Evolutionary conservation across 92 coral and sea anemone species (phyloP).

Genomic region (Hydrozoanthus gracilis): DNA sequence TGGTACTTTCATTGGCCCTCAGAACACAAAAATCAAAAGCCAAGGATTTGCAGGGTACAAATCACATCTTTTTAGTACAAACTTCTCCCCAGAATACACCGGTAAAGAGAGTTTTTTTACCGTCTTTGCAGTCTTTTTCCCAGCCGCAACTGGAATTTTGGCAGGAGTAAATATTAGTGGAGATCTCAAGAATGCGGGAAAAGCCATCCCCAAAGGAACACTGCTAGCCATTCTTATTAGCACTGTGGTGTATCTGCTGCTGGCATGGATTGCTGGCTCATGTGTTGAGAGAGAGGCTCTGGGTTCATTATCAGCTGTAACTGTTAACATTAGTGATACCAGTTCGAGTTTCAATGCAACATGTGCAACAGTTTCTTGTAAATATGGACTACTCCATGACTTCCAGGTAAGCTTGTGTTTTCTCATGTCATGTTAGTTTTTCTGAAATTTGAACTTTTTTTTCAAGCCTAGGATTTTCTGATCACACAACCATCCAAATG

Average conservation of each 20-base stretch:
- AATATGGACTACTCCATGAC: conserved; percentile 83
- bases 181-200: conserved; percentile 83
- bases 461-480: too few species aligned
- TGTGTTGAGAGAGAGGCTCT: conserved; percentile 81
- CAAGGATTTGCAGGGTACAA: conserved; percentile 84
- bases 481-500: too few species aligned
- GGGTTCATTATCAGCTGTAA: conserved; percentile 69
- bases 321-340: conserved; percentile 51
- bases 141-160: conserved; percentile 97
- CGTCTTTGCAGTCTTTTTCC: conserved; percentile 97
- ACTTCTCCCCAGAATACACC: conserved; percentile 72
- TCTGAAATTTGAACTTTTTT: too few species aligned
- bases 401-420: conserved; percentile 73
- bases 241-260: conserved; percentile 79
- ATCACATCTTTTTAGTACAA: conserved; percentile 69
- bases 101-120: conserved; percentile 88
- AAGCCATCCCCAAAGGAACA: conserved; percentile 97
- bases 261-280: conserved; percentile 91
- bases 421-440: background rate
- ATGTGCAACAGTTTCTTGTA: conserved; percentile 71
- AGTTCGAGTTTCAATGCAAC: conserved; percentile 34
- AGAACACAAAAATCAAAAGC: conserved; percentile 65
- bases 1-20: conserved; percentile 93
- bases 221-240: conserved; percentile 88
- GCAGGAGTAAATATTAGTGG: conserved; percentile 98